Evolutionary conservation across 30 jellyfish, hydroid and myxozoan species (phyloP), one percentile per base, ranked within the genome.

Genomic region (Chironex yamaguchii): DNA sequence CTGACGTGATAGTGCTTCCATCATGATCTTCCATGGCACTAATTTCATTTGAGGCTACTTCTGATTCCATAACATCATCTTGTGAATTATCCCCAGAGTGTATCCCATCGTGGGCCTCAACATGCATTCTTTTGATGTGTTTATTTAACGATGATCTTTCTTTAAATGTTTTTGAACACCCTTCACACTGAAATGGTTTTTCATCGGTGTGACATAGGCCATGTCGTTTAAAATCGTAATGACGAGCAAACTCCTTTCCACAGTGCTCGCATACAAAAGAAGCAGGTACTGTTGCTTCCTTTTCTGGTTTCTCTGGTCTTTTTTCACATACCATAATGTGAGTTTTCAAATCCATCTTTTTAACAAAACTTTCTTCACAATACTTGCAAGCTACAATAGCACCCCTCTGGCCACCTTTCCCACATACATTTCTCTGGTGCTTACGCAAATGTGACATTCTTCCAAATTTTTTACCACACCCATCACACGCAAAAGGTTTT

Each of bases 401-500:
- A 4, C 84, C 77, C 29, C 97, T 88, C 11, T 83, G 80, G 0
- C 86, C 84, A 28, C 93, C 92, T 31, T 88, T 91, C 63, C 98
- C 97, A 62, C 99, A 95, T 33, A 95, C 99, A 72, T 89, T 89
- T 49, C 97, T 91, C 52, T 95, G 98, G 62, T 95, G 99, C 83
- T 95, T 95, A 23, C 99, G 97, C 62, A 95, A 92, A 81, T 95
- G 99, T 23, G 99, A 95, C 97, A 95, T 86, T 65, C 99, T 83
- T 28, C 99, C 99, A 52, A 95, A 95, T 52, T 86, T 90, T 86
- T 95, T 95, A 34, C 92, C 95, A 36, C 99, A 95, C 1, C 97
- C 98, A 11, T 90, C 99, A 62, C 99, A 95, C 4, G 97, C 66
- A 71, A 95, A 95, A 14, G 99, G 99, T 42, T 95, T 95, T 66